Evolutionary conservation across 2,113 vertebrate genomes (phyloP), one percentile per base, ranked within the genome.

Genomic region (Condylura cristata): DNA sequence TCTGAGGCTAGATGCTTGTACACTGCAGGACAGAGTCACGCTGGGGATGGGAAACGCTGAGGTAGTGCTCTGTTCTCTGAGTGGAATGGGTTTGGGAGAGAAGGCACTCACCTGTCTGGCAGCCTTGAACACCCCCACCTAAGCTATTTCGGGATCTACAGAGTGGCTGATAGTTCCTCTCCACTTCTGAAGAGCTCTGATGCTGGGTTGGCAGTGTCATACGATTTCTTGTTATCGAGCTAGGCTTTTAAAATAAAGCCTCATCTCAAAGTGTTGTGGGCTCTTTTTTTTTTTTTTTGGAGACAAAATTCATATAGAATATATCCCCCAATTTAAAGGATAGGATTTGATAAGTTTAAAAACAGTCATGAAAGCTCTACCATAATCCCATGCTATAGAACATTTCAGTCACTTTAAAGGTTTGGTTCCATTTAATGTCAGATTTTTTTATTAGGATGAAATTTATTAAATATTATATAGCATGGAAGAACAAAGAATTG

Each of bases 131-230:
- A 75, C 84, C 37, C 58, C 63, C 86, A 41, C 24, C 32, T 2
- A 44, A 78, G 74, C 82, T 94, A 75, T 92, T 96, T 95, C 70
- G 78, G 79, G 83, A 8, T 86, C 37, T 1, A 7, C 14, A 34
- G 72, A 0, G 6, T 30, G n/a, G 30, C 2, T 37, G 68, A 41
- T 60, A 12, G 56, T 44, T 85, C 32, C 76, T 58, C 41, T 39
- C 86, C 76, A 60, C 22, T 32, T 66, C 39, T 41, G 12, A 17
- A 60, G 79, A 72, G 4, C 48, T 68, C 56, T 37, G 82, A 7
- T 13, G 24, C 61, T 68, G 14, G 7, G 26, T 8, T 56, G 75
- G 34, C 34, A 75, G 53, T 51, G 85, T 66, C 30, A 8, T 24
- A 8, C 37, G 61, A 80, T 70, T 80, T 85, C 71, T 95, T 61